phyloP scores from a whole-genome alignment of 2,113 vertebrate genomes.

The Poicephalus meyeri region DNA sequence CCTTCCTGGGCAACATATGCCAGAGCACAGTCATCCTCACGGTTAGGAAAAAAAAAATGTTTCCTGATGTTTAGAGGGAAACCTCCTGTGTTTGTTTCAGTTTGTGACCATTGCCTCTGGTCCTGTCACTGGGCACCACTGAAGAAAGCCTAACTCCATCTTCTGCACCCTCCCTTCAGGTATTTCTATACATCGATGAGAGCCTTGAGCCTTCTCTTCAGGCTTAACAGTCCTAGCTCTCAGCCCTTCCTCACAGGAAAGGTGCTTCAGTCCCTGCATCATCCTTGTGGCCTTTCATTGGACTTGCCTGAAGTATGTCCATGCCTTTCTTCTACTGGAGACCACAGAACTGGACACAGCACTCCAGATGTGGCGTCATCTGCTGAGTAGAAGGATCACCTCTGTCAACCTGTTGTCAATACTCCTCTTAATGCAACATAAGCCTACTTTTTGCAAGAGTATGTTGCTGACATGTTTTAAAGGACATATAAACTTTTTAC shows the following conservation, averaged over 20 bases:
- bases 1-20: not conserved
- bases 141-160: not conserved
- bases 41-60: not conserved
- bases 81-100: not conserved
- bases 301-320: no score
- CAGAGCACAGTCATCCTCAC: not conserved
- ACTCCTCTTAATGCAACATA: not conserved
- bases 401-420: not conserved
- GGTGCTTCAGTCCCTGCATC: not conserved
- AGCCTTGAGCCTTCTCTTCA: not conserved
- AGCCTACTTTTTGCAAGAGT: not conserved
- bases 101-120: not conserved
- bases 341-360: not conserved
- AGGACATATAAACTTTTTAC: not conserved
- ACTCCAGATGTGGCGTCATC: not conserved
- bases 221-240: not conserved
- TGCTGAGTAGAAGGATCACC: not conserved
- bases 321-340: not conserved
- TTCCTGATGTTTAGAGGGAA: not conserved
- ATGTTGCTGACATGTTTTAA: not conserved
- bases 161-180: not conserved
- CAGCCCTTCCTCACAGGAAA: not conserved
- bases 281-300: not conserved
- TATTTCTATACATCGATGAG: not conserved
- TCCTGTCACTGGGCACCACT: not conserved